phyloP scores from a whole-genome alignment of 2,888 invertebrate species.

The Camptogramma bilineatum region DNA sequence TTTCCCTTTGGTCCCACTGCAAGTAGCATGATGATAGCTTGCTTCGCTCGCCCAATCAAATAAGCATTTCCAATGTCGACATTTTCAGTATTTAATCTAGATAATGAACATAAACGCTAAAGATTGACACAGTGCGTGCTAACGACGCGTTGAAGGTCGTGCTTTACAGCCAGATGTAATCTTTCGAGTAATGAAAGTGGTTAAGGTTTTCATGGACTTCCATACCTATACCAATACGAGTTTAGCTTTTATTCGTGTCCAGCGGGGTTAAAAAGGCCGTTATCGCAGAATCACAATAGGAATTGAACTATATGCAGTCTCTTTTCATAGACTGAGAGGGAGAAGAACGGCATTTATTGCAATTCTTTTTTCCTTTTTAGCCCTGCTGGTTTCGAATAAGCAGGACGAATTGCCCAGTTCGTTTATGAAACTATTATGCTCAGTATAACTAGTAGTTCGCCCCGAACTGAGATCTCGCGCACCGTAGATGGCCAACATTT shows the following conservation, averaged over 20 bases:
- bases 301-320: no score
- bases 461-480: no score
- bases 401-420: not conserved
- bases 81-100: conserved; percentile 35
- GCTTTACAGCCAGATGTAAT: conserved; percentile 29
- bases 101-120: conserved; percentile 37
- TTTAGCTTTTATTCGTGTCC: no score
- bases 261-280: no score
- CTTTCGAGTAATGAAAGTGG: conserved; percentile 20
- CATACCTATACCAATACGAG: not conserved
- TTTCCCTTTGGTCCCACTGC: not conserved
- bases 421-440: no score
- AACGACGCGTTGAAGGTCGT: conserved; percentile 35
- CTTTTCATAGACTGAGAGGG: no score
- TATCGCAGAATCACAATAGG: no score
- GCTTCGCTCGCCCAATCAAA: not conserved
- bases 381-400: not conserved
- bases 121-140: conserved; percentile 43
- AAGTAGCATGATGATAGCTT: not conserved
- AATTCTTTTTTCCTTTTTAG: no score
- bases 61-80: conserved; percentile 4
- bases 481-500: no score
- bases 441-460: no score
- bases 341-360: no score
- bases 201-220: conserved; percentile 7